A percentile compares a stretch with the other conserved stretches of the same genome.
phyloP scores from a whole-genome alignment of 2,888 invertebrate genomes.

The Chrysodeixis includens region DNA sequence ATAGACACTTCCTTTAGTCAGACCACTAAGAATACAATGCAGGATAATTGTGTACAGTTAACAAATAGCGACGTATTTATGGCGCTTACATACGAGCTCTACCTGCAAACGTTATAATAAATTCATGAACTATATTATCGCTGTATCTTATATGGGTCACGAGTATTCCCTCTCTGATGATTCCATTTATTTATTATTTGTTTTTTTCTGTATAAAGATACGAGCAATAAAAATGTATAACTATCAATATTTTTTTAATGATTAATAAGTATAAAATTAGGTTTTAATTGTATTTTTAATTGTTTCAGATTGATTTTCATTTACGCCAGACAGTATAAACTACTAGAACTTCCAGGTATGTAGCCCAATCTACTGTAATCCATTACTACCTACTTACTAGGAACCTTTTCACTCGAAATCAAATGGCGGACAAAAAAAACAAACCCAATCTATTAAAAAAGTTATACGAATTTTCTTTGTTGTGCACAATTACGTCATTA shows the following conservation, averaged over 20 bases:
- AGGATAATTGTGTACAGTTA: neutral
- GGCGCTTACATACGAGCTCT: neutral
- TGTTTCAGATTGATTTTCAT: slow-evolving; percentile 45
- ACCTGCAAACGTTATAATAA: slow-evolving; percentile 27
- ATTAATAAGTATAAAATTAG: too few relatives aligned
- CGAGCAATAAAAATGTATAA: neutral
- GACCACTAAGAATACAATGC: neutral
- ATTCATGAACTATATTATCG: slow-evolving; percentile 41
- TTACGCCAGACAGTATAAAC: slow-evolving; percentile 17
- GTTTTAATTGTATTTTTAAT: slow-evolving; percentile 19
- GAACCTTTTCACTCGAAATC: neutral
- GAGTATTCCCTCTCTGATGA: slow-evolving; percentile 34
- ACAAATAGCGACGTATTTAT: neutral
- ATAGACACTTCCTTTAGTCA: too few relatives aligned
- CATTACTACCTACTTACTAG: neutral
- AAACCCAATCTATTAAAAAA: neutral
- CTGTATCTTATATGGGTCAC: slow-evolving; percentile 46
- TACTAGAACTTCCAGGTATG: slow-evolving; percentile 41
- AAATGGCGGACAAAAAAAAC: neutral
- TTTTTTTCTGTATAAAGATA: neutral
- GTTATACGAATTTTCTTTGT: neutral
- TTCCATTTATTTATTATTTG: slow-evolving; percentile 12
- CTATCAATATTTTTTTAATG: neutral
- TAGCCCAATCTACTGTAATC: neutral
- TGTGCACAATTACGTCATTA: neutral